Evolutionary conservation across 2,888 invertebrate species (phyloP), one percentile per base, ranked within the genome.

Genomic region (Sussaba pulchella): DNA sequence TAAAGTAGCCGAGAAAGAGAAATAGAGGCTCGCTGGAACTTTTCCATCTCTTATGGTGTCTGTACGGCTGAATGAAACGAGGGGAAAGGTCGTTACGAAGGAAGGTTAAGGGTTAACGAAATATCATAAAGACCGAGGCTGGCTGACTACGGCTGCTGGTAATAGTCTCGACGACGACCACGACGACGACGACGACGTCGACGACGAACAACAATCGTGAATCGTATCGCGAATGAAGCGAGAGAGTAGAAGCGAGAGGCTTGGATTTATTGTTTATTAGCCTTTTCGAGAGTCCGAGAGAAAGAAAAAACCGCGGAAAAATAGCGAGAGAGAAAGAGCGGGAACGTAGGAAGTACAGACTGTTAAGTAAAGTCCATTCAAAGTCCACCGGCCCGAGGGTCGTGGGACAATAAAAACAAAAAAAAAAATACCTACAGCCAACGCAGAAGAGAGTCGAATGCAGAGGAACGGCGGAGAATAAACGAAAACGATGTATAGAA

Each of bases 261-360:
- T 72, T 72, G 84, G 88, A 90, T 90, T 90, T 90, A 90, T 90
- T 86, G 89, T 88, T 90, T 89, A 90, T 90, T 90, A 90, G 89
- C 86, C 72, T 72, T 73, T 77, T 64, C 69, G 69, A 64, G 76
- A 71, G 26, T 31, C 26, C 43, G n/a, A n/a, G n/a, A n/a, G n/a
- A n/a, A n/a, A n/a, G n/a, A n/a, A n/a, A n/a, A n/a, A n/a, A 19
- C 52, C 31, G 31, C 14, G 21, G 50, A 43, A 21, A 73, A 43
- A 59, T n/a, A 54, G 17, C 39, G 10, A 64, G 17, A 24, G 54
- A 26, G 43, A 64, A 8, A 31, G 21, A 54, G 41, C 24, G 26
- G 19, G 41, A 2, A 31, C 2, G 31, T 31, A 31, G 88, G 88
- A 87, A 88, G 85, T 86, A 83, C 82, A 85, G 87, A 78, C 88